Evolutionary conservation across 2,797 vertebrate genomes (phyloP).

Genomic region (Lagothrix lagotricha): DNA sequence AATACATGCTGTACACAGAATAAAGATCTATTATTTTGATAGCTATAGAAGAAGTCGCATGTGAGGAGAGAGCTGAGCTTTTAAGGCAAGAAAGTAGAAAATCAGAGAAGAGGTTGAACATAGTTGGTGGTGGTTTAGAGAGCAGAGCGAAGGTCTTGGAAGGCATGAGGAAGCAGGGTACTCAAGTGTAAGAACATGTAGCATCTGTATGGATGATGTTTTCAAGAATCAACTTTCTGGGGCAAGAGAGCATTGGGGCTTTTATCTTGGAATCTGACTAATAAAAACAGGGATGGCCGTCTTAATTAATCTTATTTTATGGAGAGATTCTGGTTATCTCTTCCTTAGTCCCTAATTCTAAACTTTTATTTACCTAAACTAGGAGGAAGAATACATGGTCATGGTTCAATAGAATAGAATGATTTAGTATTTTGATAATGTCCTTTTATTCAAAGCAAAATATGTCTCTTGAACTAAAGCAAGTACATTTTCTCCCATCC

Average conservation of each 20-base stretch:
- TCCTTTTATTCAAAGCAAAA: constrained; percentile 27
- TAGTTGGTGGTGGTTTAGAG: background rate
- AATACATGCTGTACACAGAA: background rate
- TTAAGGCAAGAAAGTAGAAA: background rate
- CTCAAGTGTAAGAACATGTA: background rate
- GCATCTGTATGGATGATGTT: no score
- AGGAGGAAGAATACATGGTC: background rate
- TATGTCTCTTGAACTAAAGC: background rate
- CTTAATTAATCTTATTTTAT: background rate
- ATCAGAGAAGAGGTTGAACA: background rate
- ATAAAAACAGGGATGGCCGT: background rate
- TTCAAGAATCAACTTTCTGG: background rate
- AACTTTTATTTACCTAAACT: background rate
- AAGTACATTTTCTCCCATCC: constrained; percentile 15
- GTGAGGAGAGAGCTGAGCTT: background rate
- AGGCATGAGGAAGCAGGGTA: background rate
- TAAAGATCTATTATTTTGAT: background rate
- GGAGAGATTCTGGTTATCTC: background rate
- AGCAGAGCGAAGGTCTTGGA: background rate
- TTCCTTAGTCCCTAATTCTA: background rate
- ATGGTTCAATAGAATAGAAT: background rate
- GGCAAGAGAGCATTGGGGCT: background rate
- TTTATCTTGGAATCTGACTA: background rate
- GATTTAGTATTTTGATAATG: background rate
- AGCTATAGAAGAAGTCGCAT: background rate